Percentiles rank a stretch among this genome's conserved stretches.
Evolutionary conservation across 2,797 vertebrate species (phyloP).

Genomic region (Myiothlypis coronata): DNA sequence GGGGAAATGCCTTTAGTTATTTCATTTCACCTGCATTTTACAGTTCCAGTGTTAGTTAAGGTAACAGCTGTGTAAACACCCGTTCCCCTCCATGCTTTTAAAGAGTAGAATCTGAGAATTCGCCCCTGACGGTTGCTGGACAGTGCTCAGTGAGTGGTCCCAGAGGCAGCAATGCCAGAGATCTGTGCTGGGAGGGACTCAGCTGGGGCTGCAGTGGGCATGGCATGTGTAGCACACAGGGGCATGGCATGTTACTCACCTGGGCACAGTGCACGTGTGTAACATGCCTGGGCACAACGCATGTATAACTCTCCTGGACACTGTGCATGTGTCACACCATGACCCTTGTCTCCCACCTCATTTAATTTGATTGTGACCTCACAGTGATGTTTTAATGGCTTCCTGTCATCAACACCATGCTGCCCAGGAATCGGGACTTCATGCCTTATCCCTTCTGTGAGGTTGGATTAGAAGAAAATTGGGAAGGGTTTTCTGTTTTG

Average conservation of each 20-base stretch:
- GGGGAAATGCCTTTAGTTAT: neutral
- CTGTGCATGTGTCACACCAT: neutral
- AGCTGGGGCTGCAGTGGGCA: neutral
- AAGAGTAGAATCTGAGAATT: neutral
- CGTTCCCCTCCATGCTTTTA: accelerated
- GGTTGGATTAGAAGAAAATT: neutral
- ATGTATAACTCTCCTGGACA: neutral
- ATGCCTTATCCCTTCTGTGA: neutral
- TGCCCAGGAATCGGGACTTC: neutral
- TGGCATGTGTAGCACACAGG: accelerated
- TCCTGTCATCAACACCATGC: neutral
- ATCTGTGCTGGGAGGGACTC: neutral
- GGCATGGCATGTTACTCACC: neutral
- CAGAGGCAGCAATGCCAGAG: neutral
- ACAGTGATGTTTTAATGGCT: neutral
- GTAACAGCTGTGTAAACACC: neutral
- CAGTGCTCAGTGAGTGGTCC: neutral
- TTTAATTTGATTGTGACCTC: neutral
- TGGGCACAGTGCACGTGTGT: neutral
- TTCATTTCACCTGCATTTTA: neutral
- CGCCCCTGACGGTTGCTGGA: accelerated
- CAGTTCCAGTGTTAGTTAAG: neutral
- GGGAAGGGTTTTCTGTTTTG: neutral
- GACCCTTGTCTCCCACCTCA: neutral
- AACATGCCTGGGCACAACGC: neutral